Evolutionary conservation across 2,888 invertebrate genomes (phyloP).

Genomic region (Drosophila aldrichi): DNA sequence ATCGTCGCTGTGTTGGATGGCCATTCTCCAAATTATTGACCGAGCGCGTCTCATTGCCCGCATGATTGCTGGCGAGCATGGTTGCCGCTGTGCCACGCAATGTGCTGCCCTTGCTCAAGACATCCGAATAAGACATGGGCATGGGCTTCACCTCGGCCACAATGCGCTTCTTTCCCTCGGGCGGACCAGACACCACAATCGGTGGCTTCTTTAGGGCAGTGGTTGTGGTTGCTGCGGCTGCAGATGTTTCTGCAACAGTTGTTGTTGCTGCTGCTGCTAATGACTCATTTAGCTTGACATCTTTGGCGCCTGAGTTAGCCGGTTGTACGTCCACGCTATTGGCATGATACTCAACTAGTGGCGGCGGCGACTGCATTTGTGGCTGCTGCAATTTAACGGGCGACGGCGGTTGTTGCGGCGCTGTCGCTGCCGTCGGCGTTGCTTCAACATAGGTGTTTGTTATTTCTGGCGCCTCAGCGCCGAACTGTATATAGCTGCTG

Average conservation of each 20-base stretch:
- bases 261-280: slow-evolving; percentile 21
- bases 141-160: slow-evolving; percentile 94
- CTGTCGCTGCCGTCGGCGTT: slow-evolving; percentile 16
- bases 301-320: slow-evolving; percentile 11
- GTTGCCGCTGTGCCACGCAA: slow-evolving; percentile 32
- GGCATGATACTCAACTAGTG: slow-evolving; percentile 23
- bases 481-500: slow-evolving; percentile 82
- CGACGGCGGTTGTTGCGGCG: slow-evolving; percentile 18
- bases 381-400: slow-evolving; percentile 36
- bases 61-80: slow-evolving; percentile 16
- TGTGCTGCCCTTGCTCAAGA: slow-evolving; percentile 88
- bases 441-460: slow-evolving; percentile 38
- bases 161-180: slow-evolving; percentile 87
- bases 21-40: slow-evolving; percentile 52
- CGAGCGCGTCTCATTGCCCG: slow-evolving; percentile 38
- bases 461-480: slow-evolving; percentile 53
- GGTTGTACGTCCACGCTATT: slow-evolving; percentile 26
- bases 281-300: slow-evolving; percentile 10
- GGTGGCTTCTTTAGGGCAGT: slow-evolving; percentile 53
- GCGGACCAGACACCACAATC: slow-evolving; percentile 43
- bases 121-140: slow-evolving; percentile 94
- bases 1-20: slow-evolving; percentile 47
- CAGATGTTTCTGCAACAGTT: slow-evolving; percentile 20
- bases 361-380: slow-evolving; percentile 4
- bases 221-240: slow-evolving; percentile 30